Base-by-base conservation (phyloP, 2,113 vertebrate genomes). In the Scomber japonicus region DNA sequence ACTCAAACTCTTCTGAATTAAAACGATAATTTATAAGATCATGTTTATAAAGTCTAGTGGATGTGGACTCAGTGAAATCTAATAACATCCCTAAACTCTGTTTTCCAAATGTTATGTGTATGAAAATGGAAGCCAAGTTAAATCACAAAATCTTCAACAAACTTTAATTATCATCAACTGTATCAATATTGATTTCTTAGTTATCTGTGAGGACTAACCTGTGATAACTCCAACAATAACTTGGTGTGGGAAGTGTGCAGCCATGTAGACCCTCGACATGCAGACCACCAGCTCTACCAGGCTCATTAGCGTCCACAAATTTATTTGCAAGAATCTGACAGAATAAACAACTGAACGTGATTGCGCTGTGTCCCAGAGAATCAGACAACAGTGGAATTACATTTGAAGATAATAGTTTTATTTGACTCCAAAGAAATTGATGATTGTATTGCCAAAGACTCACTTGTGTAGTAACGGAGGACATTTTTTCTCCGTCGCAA, bases 191-290 rank as follows among this genome's bases (percentile, higher is more conserved):
- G 4, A 11, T 19, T 40, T 16, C 13, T 35, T 11, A 40, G 8
- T 40, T 9, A 40, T 40, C 8, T 40, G 35, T 40, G 35, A 13
- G 4, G 15, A 77, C 93, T 92, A 10, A 99, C 98, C 97, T 96
- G 97, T 96, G 53, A 99, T 78, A 44, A 96, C 95, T 40, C 98
- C 98, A 0, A 95, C 94, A 0, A 99, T 84, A 48, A 99, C 98
- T 84, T 99, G 98, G 56, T 99, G 98, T 4, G 98, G 98, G 60
- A 99, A 99, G 90, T 99, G 98, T 45, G 98, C 97, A 0, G 97
- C 97, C 0, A 99, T 95, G 93, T 97, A 99, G 89, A 99, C 94
- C 73, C 98, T 96, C 45, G 98, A 99, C 81, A 97, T 93, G 80
- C 97, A 98, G 78, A 99, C 98, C 0, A 96, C 93, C 81, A 97